Conservation (phyloP, 2,888 invertebrate species). For the Polydrusus pterygomalis region DNA sequence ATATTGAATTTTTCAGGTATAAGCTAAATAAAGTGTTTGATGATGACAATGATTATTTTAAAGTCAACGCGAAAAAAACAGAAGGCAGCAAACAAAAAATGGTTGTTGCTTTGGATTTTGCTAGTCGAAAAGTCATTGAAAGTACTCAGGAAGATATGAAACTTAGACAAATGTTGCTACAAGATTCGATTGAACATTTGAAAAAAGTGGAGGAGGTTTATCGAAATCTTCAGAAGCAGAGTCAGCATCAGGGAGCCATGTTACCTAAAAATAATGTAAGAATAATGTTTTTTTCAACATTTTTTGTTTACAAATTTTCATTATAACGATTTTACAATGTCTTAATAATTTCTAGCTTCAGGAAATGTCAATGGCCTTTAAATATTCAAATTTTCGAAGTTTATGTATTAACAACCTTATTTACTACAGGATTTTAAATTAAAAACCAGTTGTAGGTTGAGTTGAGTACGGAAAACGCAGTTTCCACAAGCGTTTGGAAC, state of each 20-base stretch:
- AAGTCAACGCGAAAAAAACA: constrained; percentile 83
- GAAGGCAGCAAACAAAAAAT: constrained; percentile 66
- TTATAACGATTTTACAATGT: no score
- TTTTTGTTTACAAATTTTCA: neutral
- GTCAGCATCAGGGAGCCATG: constrained; percentile 33
- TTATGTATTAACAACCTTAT: no score
- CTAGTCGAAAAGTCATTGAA: constrained; percentile 66
- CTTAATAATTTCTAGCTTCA: no score
- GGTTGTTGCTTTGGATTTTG: constrained; percentile 70
- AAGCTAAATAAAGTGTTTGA: constrained; percentile 86
- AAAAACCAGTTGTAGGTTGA: no score
- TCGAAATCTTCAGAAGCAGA: constrained; percentile 62
- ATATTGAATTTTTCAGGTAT: constrained; percentile 55
- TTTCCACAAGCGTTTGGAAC: no score
- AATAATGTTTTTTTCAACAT: constrained; percentile 7
- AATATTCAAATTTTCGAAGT: no score
- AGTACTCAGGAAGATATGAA: constrained; percentile 65
- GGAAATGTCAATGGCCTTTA: no score
- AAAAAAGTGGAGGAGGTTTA: constrained; percentile 65
- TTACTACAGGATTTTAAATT: no score
- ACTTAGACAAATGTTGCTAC: constrained; percentile 62
- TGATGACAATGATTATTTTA: constrained; percentile 96
- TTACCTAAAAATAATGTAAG: constrained; percentile 53
- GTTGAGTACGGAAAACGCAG: no score
- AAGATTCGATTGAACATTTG: constrained; percentile 65